Base-by-base conservation (phyloP, 2,888 invertebrate genomes). In the Cheilosia impressa region DNA sequence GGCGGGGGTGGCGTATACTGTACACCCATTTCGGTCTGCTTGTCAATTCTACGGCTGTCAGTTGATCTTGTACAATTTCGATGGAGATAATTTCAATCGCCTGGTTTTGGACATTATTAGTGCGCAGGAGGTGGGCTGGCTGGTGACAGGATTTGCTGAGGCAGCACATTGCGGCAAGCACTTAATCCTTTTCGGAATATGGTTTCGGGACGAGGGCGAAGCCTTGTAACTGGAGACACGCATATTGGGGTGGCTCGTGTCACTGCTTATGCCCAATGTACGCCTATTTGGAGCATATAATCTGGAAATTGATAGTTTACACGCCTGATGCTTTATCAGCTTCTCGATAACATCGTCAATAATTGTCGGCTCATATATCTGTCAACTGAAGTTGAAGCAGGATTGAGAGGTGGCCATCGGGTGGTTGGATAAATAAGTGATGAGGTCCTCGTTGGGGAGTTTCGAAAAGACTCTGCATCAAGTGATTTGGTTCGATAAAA, bases 31-130 rank as follows among this genome's bases (percentile, higher is more conserved):
- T 65, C 76, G 45, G 19, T 47, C 76, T 75, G 69, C 65, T 80
- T 77, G 85, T 80, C 80, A 85, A 80, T 72, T 80, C 75, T 80
- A 80, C 71, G 85, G 55, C 57, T 80, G 80, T 85, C 85, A 80
- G 76, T 85, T 68, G 85, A 76, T 85, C 80, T 66, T 76, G 43
- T 72, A 80, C 80, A 77, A 81, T 58, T 77, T 41, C 58, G 60
- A 77, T 72, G 72, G 65, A 66, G 77, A 83, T 83, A 83, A 77
- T 83, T 83, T 77, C 81, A 63, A 78, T 57, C 73, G 73, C 10
- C 63, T 78, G 66, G 57, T 58, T 57, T 73, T 66, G 76, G 77
- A 55, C 84, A 76, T 73, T 76, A 75, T 75, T 72, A 68, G 60
- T 72, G 41, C 69, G 71, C 34, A 31, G 41, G 22, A n/a, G 47